Conservation (phyloP, 1,140 invertebrate species). For the Mizuhopecten yessoensis region DNA sequence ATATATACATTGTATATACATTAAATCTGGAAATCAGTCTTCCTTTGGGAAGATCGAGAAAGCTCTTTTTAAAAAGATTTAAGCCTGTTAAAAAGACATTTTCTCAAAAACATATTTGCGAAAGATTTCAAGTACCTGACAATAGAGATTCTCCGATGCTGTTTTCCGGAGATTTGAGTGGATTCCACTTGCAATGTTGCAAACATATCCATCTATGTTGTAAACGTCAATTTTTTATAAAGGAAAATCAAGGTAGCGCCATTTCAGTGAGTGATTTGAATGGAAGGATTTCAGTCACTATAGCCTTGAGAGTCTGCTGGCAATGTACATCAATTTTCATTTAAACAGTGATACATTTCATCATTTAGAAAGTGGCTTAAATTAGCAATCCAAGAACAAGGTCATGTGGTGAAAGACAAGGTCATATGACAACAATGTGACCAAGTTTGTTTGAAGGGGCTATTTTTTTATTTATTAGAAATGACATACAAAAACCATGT, state of each 20-base stretch:
- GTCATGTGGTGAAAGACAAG: background rate
- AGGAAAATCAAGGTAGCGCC: no score
- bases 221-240: background rate
- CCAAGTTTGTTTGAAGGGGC: no score
- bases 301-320: background rate
- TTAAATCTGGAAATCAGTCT: background rate
- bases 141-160: background rate
- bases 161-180: background rate
- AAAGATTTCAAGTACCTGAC: background rate
- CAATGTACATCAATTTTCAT: background rate
- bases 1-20: background rate
- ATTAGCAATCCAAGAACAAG: background rate
- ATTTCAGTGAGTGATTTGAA: background rate
- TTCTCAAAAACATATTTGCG: background rate
- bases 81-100: background rate
- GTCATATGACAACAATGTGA: no score
- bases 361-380: no score
- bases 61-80: constrained; percentile 19
- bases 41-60: background rate
- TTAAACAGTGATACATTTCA: no score
- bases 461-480: no score
- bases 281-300: background rate
- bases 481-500: no score
- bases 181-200: background rate
- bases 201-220: background rate